Evolutionary conservation across 92 coral and sea anemone genomes (phyloP).

Genomic region (Porites rus): DNA sequence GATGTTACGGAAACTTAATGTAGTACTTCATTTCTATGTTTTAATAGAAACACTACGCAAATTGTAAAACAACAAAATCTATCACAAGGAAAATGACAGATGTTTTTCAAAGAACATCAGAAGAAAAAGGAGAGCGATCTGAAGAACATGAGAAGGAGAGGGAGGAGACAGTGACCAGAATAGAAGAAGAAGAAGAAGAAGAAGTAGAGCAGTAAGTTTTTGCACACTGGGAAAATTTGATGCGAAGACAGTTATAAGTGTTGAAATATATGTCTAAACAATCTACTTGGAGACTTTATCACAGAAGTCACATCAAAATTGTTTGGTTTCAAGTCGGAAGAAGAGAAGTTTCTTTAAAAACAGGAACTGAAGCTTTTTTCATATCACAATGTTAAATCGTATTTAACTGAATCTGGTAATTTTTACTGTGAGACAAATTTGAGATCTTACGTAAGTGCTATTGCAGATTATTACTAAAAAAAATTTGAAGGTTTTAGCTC

Average conservation of each 20-base stretch:
- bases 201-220: conserved; percentile 18
- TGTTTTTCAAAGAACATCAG: neutral
- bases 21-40: neutral
- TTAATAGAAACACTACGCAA: conserved; percentile 28
- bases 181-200: neutral
- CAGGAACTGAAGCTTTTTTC: conserved; percentile 13
- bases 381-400: conserved; percentile 1
- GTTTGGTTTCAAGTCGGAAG: too few relatives aligned
- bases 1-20: too few relatives aligned
- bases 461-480: conserved; percentile 12
- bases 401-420: conserved; percentile 2
- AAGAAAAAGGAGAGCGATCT: neutral
- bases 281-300: too few relatives aligned
- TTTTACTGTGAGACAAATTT: conserved; percentile 9
- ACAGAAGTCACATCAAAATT: too few relatives aligned
- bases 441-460: neutral
- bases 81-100: conserved; percentile 14
- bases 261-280: too few relatives aligned
- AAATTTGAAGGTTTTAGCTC: conserved; percentile 9
- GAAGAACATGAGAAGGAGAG: conserved; percentile 1
- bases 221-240: neutral
- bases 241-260: too few relatives aligned
- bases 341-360: neutral
- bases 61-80: conserved; percentile 18
- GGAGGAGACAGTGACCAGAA: conserved; percentile 16